Evolutionary conservation across 2,888 invertebrate species (phyloP).

Genomic region (Linnaemya vulpina): DNA sequence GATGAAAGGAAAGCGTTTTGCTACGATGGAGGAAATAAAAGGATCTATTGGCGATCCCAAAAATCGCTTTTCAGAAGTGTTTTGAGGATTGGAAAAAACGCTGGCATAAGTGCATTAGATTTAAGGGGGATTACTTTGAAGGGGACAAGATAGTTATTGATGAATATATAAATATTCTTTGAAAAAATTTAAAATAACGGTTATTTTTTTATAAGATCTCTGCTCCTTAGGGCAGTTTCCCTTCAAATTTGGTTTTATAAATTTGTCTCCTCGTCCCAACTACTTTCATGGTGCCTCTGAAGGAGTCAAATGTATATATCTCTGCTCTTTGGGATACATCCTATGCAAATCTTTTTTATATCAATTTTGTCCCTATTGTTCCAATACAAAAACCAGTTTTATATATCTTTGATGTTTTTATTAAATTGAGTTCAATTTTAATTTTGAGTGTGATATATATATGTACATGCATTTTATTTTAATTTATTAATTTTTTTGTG

Average conservation of each 20-base stretch:
- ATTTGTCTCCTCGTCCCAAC: neutral
- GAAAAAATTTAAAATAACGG: no score
- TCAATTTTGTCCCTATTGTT: neutral
- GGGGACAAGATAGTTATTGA: neutral
- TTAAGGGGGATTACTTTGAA: no score
- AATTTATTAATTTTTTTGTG: slow-evolving; percentile 8
- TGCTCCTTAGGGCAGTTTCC: neutral
- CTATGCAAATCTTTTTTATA: neutral
- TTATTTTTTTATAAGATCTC: no score
- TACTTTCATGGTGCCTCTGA: neutral
- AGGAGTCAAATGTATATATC: neutral
- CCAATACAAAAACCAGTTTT: neutral
- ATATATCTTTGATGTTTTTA: slow-evolving; percentile 1
- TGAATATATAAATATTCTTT: neutral
- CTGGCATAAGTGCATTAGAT: no score
- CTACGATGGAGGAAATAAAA: no score
- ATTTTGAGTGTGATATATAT: neutral
- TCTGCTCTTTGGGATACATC: neutral
- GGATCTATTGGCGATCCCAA: no score
- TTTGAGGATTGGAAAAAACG: no score
- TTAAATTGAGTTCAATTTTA: neutral
- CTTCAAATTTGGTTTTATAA: neutral
- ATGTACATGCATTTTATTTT: neutral
- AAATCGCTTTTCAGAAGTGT: no score
- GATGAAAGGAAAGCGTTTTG: no score